Evolutionary conservation across 2,888 invertebrate species (phyloP).

Genomic region (Heteromurus nitidus): DNA sequence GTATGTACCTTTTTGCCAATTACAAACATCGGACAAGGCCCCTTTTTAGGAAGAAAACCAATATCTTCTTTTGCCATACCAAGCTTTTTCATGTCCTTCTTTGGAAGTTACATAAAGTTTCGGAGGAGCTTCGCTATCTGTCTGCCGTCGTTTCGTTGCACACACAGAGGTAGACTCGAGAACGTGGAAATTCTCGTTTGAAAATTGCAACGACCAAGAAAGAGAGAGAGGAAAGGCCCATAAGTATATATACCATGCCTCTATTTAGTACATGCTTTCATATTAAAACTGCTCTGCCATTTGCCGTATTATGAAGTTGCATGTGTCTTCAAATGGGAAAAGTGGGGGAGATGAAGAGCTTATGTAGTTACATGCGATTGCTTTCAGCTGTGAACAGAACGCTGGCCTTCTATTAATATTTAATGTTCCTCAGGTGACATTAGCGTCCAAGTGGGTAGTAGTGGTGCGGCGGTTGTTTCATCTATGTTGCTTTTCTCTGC

Average conservation of each 20-base stretch:
- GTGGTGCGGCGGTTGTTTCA: constrained; percentile 12
- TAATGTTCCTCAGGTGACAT: constrained; percentile 48
- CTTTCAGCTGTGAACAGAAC: constrained; percentile 41
- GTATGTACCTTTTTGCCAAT: constrained; percentile 47
- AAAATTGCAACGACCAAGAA: constrained; percentile 23
- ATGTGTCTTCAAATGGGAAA: neutral
- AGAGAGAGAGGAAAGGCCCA: neutral
- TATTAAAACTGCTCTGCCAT: neutral
- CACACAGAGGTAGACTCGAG: neutral
- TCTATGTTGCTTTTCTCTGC: neutral
- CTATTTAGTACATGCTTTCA: neutral
- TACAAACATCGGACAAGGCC: constrained; percentile 36
- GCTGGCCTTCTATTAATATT: constrained; percentile 47
- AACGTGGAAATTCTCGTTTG: neutral
- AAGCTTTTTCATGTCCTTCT: constrained; percentile 25
- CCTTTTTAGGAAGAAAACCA: constrained; percentile 54
- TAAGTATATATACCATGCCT: neutral
- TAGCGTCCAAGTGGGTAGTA: constrained; percentile 13
- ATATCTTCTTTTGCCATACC: constrained; percentile 13
- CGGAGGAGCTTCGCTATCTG: neutral
- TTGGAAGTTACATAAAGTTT: constrained; percentile 27
- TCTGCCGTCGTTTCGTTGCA: neutral
- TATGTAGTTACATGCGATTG: constrained; percentile 46
- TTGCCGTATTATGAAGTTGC: no score
- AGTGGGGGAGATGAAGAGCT: constrained; percentile 10